A percentile compares a stretch with the other conserved stretches of the same genome.
phyloP scores from a whole-genome alignment of 1,140 invertebrate species.

The Drosophila bocqueti region DNA sequence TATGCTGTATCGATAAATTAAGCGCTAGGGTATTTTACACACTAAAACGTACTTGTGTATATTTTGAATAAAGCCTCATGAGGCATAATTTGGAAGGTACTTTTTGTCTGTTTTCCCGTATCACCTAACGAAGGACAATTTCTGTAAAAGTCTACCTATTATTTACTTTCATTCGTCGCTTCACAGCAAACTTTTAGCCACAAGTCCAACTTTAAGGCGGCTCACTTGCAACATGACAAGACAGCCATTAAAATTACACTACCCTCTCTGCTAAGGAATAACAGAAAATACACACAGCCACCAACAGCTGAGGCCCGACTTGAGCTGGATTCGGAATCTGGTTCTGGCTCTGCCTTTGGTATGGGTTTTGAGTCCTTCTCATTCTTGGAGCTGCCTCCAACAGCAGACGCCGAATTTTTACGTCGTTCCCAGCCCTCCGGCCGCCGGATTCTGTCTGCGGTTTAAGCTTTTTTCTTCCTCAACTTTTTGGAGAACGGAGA shows the following conservation, averaged over 20 bases:
- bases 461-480: constrained; percentile 52
- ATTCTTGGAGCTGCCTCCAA: constrained; percentile 19
- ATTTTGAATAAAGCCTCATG: no score
- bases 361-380: constrained; percentile 8
- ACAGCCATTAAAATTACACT: not conserved
- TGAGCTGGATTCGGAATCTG: constrained; percentile 28
- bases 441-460: constrained; percentile 63
- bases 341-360: constrained; percentile 23
- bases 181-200: not conserved
- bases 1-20: no score
- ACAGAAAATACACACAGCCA: constrained; percentile 11
- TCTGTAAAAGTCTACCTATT: not conserved
- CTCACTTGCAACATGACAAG: not conserved
- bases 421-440: constrained; percentile 9
- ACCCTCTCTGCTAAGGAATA: constrained; percentile 12
- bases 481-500: constrained; percentile 12
- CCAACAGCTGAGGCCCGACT: constrained; percentile 61
- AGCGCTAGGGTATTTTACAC: no score
- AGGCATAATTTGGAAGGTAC: not conserved
- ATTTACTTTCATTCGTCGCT: not conserved
- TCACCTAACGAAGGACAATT: not conserved
- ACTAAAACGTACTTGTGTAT: no score
- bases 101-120: not conserved
- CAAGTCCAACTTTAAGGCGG: no score
- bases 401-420: constrained; percentile 42